Base-by-base conservation (phyloP, 2,888 invertebrate species). In the Calliphora vomitoria region DNA sequence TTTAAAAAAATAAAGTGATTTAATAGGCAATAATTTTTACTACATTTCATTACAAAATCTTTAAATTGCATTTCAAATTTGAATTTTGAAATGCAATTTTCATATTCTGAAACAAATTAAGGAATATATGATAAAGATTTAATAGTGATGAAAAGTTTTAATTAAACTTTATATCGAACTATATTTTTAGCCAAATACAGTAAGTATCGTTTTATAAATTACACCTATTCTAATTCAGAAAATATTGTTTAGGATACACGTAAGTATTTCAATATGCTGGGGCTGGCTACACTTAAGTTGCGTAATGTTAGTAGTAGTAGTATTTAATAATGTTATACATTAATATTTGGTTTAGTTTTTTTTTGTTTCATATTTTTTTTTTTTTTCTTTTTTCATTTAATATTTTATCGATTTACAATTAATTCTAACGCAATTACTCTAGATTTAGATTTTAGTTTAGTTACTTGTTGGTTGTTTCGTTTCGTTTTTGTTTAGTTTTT, bases 331-430 rank as follows among this genome's bases (percentile, higher is more conserved):
- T 85, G 85, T 85, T 81, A 75, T 64, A 85, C 85, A 85, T 85
- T 71, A 85, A 85, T 85, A 85, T 85, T 85, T 85, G 85, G 85
- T 85, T 85, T 71, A 69, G 50, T 80, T 68, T 44, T 66, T 68
- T 60, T 68, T 44, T 82, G 44, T 41, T 55, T 41, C 18, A 18
- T 25, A 4, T 53, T 82, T 44, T 50, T 15, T n/a, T 71, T 55
- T 25, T 11, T 82, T 55, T 44, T 20, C 5, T 20, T 50, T 62
- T 31, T 47, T 55, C 35, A 11, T 58, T 68, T 74, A 47, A 82
- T 41, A 20, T 41, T 68, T 41, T 53, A 74, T 64, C 47, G 38
- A 41, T 74, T 74, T 44, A 75, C 53, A 69, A 69, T 74, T 75
- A 76, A 71, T 78, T 82, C 55, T 82, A 82, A 55, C 41, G 53